phyloP scores from a whole-genome alignment of 2,888 invertebrate species.

The Apotomis turbidana region DNA sequence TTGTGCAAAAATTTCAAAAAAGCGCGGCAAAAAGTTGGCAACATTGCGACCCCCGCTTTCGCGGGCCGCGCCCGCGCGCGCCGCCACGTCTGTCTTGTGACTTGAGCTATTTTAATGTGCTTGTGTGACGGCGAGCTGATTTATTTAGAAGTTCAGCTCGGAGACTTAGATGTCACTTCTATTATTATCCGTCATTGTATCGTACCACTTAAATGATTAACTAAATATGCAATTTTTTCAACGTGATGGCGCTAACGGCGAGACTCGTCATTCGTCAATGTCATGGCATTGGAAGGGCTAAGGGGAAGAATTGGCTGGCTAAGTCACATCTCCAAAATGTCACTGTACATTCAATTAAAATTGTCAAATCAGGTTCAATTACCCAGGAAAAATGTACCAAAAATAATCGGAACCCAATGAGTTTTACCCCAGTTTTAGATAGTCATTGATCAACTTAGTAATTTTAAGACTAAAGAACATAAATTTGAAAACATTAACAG shows the following conservation, averaged over 20 bases:
- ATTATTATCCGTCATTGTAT: constrained; percentile 48
- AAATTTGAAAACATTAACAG: too few relatives aligned
- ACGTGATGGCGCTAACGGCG: not conserved
- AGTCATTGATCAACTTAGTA: too few relatives aligned
- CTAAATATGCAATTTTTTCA: not conserved
- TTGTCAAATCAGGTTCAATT: too few relatives aligned
- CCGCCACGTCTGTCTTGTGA: constrained; percentile 80
- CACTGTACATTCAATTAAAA: too few relatives aligned
- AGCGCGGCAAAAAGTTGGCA: constrained; percentile 1
- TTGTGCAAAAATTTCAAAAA: not conserved
- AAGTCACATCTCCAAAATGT: too few relatives aligned
- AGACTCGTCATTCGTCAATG: too few relatives aligned
- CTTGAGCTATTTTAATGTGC: constrained; percentile 63
- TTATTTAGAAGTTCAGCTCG: constrained; percentile 62
- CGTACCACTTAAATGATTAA: not conserved
- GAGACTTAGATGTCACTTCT: constrained; percentile 56
- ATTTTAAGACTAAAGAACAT: too few relatives aligned
- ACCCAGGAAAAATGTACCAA: too few relatives aligned
- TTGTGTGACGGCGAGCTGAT: constrained; percentile 58
- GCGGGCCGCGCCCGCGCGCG: constrained; percentile 49
- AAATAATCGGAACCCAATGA: too few relatives aligned
- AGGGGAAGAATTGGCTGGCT: too few relatives aligned
- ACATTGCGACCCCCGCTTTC: constrained; percentile 37
- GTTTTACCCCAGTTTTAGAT: too few relatives aligned
- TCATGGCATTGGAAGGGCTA: too few relatives aligned